Evolutionary conservation across 1,140 invertebrate genomes (phyloP), one percentile per base, ranked within the genome.

Genomic region (Spodoptera litura): DNA sequence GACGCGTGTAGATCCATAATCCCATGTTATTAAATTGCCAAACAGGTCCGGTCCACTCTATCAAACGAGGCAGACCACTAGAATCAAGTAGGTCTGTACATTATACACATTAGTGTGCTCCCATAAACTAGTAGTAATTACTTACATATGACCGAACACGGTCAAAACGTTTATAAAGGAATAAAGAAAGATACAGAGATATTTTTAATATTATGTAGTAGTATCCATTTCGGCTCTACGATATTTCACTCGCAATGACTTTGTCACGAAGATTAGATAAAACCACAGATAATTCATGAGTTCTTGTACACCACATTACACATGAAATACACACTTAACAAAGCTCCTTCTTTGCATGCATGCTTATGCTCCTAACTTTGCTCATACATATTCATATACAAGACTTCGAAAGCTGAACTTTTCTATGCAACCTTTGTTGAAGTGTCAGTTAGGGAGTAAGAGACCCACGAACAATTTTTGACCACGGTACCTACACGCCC

Each of bases 1-100:
- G 91, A 93, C 91, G 91, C 92, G 89, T 93, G 89, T 93, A 86
- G 84, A 92, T 91, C 90, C 89, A 92, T 94, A 94, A 94, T 93
- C 89, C 88, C 79, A 76, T 81, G 85, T 88, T 93, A 92, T 93
- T 92, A 90, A 89, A 92, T 90, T 85, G 84, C 84, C 85, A 73
- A 89, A 89, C 81, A 75, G 87, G 74, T 82, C 82, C 53, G 55
- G 73, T 76, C 64, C 78, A 80, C 64, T 79, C 73, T 25, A 76
- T 55, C 73, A 66, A 66, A 66, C 71, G 56, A 27, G 56, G 56
- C 20, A 44, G 56, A 59, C 71, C 71, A 49, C 15, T 61, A 38
- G n/a, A 12, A 27, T 59, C 27, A n/a, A 59, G 49, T 27, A 56
- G 38, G 38, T 8, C 38, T 13, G 15, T 38, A 56, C 9, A 20